A percentile compares a stretch with the other conserved stretches of the same genome.
phyloP scores from a whole-genome alignment of 2,797 vertebrate genomes.

The Diplodus puntazzo region DNA sequence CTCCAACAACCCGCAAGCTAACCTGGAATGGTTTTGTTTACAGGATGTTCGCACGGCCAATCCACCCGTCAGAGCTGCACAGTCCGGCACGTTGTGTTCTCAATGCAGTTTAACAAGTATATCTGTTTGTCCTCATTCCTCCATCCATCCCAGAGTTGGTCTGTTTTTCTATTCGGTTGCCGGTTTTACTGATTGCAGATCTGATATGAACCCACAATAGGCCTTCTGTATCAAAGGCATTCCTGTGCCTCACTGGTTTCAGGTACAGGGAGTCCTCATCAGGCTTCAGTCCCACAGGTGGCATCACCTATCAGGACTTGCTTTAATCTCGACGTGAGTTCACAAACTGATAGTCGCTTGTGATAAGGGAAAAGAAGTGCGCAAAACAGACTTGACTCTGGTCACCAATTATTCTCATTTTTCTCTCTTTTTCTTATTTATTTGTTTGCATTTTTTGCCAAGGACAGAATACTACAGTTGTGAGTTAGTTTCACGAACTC shows the following conservation, averaged over 20 bases:
- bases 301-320: background rate
- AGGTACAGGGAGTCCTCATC: constrained; percentile 52
- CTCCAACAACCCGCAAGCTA: background rate
- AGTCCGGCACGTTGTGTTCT: constrained; percentile 35
- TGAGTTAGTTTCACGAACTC: background rate
- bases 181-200: constrained; percentile 45
- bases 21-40: constrained; percentile 28
- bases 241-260: constrained; percentile 53
- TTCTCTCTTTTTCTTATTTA: background rate
- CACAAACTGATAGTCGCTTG: constrained; percentile 1
- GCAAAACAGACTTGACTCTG: background rate
- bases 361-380: background rate
- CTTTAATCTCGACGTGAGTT: background rate
- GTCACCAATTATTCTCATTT: accelerated
- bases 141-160: constrained; percentile 6
- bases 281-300: background rate
- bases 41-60: constrained; percentile 22
- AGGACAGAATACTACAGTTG: background rate
- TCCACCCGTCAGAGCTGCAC: constrained; percentile 21
- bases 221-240: constrained; percentile 60
- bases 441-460: background rate
- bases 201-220: constrained; percentile 70
- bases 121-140: constrained; percentile 39
- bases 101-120: constrained; percentile 19
- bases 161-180: constrained; percentile 20